Evolutionary conservation across 2,113 vertebrate species (phyloP), one percentile per base, ranked within the genome.

Genomic region (Paradisaea rubra): DNA sequence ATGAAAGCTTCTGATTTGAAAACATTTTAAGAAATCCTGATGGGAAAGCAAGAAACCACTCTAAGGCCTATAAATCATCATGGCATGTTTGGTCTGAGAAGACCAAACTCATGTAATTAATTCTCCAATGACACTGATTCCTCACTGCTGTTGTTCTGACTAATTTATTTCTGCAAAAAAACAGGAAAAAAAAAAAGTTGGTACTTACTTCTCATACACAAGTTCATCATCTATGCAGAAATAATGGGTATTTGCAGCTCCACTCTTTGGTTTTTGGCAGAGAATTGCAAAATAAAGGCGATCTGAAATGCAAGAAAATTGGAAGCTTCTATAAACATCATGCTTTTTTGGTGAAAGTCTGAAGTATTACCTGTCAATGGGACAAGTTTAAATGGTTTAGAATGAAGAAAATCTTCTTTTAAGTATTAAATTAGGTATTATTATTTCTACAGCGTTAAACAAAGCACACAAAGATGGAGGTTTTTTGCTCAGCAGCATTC

Each of bases 211-310:
- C 90, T 99, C 99, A 96, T 99, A 99, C 5, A 98, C 97, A 86
- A 99, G 96, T 97, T 99, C 99, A 86, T 99, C 99, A 96, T 99
- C 99, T 94, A 99, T 97, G 97, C 98, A 99, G 98, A 99, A 99
- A 96, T 98, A 99, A 97, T 99, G 99, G 87, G 98, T 97, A 72
- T 98, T 98, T 81, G 98, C 68, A 53, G 97, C 98, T 98, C 98
- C 98, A 98, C 97, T 99, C 97, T 99, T 99, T 96, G 99, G 98
- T 98, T 99, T 99, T 97, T 98, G 98, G 94, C 98, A 98, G 39
- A 99, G 98, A 96, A 99, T 98, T 94, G 99, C 99, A 97, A 99
- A 99, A 98, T 99, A 99, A 47, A 99, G 98, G 95, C 99, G 99
- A 98, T 99, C 99, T 99, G 98, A 89, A 98, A 98, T 50, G 81